phyloP scores from a whole-genome alignment of 2,888 invertebrate species.

The Erebia ligea region DNA sequence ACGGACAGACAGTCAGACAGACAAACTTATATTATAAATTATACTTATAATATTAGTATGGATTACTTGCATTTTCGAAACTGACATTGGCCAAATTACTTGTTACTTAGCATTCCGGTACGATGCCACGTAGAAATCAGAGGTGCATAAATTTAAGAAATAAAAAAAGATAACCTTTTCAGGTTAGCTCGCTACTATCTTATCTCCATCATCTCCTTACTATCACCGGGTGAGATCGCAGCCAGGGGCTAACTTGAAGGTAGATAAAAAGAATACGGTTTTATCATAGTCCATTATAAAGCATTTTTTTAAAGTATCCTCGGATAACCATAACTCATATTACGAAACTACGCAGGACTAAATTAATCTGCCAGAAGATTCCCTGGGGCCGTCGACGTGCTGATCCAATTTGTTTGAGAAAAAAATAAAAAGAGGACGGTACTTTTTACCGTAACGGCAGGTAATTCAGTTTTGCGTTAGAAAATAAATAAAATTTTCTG shows the following conservation, averaged over 20 bases:
- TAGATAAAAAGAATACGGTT: not conserved
- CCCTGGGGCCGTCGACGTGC: slow-evolving; percentile 50
- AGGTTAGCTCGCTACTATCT: no score
- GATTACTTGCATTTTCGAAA: no score
- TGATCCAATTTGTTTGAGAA: slow-evolving; percentile 62
- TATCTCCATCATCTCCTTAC: no score
- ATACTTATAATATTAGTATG: no score
- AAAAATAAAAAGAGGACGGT: slow-evolving; percentile 48
- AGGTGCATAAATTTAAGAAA: no score
- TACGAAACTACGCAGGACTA: slow-evolving; percentile 31
- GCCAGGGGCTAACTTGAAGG: not conserved
- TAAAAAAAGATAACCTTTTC: no score
- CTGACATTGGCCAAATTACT: no score
- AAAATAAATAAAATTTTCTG: slow-evolving; percentile 37
- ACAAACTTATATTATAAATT: no score
- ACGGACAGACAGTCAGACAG: no score
- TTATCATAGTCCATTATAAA: slow-evolving; percentile 15
- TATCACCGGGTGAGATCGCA: no score
- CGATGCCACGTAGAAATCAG: no score
- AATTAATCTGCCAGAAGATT: slow-evolving; percentile 40
- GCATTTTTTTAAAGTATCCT: slow-evolving; percentile 24
- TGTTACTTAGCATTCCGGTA: no score
- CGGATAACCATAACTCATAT: slow-evolving; percentile 26
- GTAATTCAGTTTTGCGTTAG: slow-evolving; percentile 36
- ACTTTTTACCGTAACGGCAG: slow-evolving; percentile 36